Percentiles rank a stretch among this genome's conserved stretches.
phyloP scores from a whole-genome alignment of 1,140 invertebrate genomes.

The Drosophila repleta region DNA sequence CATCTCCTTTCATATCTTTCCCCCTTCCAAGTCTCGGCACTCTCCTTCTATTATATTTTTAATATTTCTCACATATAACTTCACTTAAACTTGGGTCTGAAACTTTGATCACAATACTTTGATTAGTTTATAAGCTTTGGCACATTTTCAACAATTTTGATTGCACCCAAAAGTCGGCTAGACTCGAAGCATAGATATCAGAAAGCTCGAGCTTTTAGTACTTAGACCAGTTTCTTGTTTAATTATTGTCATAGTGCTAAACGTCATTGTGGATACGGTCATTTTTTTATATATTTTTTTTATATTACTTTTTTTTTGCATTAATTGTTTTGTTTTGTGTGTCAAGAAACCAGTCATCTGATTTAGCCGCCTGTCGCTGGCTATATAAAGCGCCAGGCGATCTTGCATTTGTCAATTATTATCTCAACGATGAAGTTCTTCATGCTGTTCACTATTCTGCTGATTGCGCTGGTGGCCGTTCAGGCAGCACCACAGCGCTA shows the following conservation, averaged over 20 bases:
- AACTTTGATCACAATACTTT: not conserved
- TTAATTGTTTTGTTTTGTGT: not conserved
- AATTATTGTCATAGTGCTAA: slow-evolving; percentile 14
- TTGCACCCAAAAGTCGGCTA: slow-evolving; percentile 12
- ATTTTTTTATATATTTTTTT: not conserved
- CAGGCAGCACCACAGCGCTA: slow-evolving; percentile 10
- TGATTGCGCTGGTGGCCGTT: slow-evolving; percentile 19
- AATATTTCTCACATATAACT: no score
- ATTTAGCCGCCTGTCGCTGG: not conserved
- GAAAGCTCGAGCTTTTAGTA: no score
- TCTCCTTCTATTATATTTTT: no score
- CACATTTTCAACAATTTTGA: slow-evolving; percentile 5
- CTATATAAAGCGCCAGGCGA: slow-evolving; percentile 30
- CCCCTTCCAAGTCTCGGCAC: no score
- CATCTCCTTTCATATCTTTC: no score
- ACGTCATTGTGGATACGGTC: not conserved
- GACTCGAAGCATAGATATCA: no score
- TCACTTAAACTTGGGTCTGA: no score
- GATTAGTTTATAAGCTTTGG: not conserved
- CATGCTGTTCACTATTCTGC: slow-evolving; percentile 25
- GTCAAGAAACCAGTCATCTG: slow-evolving; percentile 12
- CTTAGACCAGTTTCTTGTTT: slow-evolving; percentile 17
- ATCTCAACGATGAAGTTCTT: slow-evolving; percentile 38
- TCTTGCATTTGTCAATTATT: slow-evolving; percentile 6
- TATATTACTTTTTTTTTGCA: not conserved